phyloP scores from a whole-genome alignment of 92 coral and sea anemone species.

The Blastomussa wellsi region DNA sequence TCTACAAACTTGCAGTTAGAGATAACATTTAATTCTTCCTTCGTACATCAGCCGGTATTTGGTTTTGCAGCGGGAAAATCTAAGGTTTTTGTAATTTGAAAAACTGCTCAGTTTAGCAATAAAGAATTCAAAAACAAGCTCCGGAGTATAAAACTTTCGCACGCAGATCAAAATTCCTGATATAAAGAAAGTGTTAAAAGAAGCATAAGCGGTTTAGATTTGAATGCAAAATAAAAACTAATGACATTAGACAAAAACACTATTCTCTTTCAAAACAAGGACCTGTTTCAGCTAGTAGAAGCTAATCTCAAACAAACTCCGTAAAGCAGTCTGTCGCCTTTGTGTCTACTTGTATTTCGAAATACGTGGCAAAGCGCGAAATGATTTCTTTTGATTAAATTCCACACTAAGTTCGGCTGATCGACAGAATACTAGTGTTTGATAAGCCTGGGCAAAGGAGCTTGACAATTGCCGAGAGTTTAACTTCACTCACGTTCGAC shows the following conservation, averaged over 20 bases:
- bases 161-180: constrained; percentile 6
- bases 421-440: neutral
- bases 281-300: neutral
- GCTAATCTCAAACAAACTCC: neutral
- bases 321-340: neutral
- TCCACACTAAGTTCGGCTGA: neutral
- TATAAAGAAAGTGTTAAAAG: constrained; percentile 9
- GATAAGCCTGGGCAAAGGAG: too few relatives aligned
- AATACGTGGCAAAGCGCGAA: neutral
- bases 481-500: too few relatives aligned
- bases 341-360: neutral
- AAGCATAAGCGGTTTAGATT: neutral
- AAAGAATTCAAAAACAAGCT: neutral
- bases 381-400: neutral
- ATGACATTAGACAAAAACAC: neutral
- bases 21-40: neutral
- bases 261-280: neutral
- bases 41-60: neutral
- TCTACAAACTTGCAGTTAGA: neutral
- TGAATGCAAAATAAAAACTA: neutral
- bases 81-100: neutral
- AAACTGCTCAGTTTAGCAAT: neutral
- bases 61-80: neutral
- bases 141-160: neutral
- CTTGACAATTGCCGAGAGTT: too few relatives aligned